These are phyloP conservation scores for Parasteatoda tepidariorum DNA, from an alignment of 1,140 invertebrate genomes.

Conservation along the genomic window DNA sequence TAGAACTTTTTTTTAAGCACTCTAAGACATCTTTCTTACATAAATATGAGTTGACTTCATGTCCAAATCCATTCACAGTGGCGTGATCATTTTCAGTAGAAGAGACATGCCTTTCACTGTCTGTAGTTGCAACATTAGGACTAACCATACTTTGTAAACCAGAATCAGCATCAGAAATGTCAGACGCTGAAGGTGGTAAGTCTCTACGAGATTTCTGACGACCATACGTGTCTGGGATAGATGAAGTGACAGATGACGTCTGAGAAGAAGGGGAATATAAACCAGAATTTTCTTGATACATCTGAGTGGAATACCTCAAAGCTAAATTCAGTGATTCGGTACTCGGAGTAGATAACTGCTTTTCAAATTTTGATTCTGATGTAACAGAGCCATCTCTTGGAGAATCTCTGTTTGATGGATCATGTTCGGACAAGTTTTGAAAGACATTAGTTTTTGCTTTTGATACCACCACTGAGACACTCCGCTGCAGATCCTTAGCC, in stretches of 20 bases:
- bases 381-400: neutral
- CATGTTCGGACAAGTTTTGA: slow-evolving; percentile 44
- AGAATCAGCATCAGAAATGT: slow-evolving; percentile 56
- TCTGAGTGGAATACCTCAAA: slow-evolving; percentile 41
- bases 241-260: slow-evolving; percentile 42
- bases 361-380: slow-evolving; percentile 36
- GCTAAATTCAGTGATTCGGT: slow-evolving; percentile 45
- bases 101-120: slow-evolving; percentile 22
- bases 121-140: slow-evolving; percentile 31
- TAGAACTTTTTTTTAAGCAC: neutral
- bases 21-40: neutral
- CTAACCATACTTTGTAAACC: slow-evolving; percentile 57
- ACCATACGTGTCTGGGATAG: slow-evolving; percentile 45
- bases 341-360: slow-evolving; percentile 4
- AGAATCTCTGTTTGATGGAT: slow-evolving; percentile 22
- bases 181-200: slow-evolving; percentile 40
- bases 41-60: neutral
- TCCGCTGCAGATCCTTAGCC: slow-evolving; percentile 46
- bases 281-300: slow-evolving; percentile 54
- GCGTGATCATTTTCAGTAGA: slow-evolving; percentile 16
- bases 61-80: slow-evolving; percentile 24
- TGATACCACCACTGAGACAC: slow-evolving; percentile 31
- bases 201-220: slow-evolving; percentile 27
- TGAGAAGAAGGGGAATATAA: slow-evolving; percentile 56
- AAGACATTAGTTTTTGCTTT: slow-evolving; percentile 55